A percentile compares a stretch with the other conserved stretches of the same genome.
Conservation (phyloP, 1,140 invertebrate genomes). For the Trigoniulus corallinus region DNA sequence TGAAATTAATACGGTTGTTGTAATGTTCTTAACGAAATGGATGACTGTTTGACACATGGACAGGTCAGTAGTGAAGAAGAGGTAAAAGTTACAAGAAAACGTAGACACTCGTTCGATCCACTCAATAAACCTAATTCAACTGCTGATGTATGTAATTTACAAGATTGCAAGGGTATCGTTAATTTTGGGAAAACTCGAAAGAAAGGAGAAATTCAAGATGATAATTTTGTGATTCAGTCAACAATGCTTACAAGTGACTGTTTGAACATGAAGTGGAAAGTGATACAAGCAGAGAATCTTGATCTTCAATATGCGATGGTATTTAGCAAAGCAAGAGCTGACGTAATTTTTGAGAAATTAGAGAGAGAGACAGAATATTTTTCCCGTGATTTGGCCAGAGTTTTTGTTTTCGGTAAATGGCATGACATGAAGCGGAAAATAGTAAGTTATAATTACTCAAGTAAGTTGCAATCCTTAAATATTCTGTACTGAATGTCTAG, state of each 20-base stretch:
- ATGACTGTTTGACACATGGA: too few relatives aligned
- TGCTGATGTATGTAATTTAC: too few relatives aligned
- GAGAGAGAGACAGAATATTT: conserved; percentile 38
- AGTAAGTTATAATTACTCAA: conserved; percentile 18
- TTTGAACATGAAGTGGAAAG: conserved; percentile 23
- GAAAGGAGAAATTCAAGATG: too few relatives aligned
- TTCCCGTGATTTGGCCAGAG: conserved; percentile 36
- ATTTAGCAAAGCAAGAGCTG: conserved; percentile 26
- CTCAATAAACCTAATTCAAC: neutral
- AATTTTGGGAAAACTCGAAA: too few relatives aligned
- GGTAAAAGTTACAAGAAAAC: too few relatives aligned
- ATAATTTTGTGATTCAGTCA: too few relatives aligned
- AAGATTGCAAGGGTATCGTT: too few relatives aligned
- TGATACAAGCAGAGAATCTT: conserved; percentile 29
- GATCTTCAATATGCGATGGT: conserved; percentile 33
- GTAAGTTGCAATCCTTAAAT: conserved; percentile 2
- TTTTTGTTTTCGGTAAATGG: conserved; percentile 48
- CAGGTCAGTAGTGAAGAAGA: too few relatives aligned
- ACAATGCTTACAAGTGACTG: neutral
- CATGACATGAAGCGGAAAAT: conserved; percentile 46
- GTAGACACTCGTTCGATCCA: too few relatives aligned
- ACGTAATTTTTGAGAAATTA: conserved; percentile 29
- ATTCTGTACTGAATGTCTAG: neutral
- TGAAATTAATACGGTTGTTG: too few relatives aligned
- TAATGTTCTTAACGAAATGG: too few relatives aligned